phyloP scores from a whole-genome alignment of 1,140 invertebrate species.

The honey bee (Apis mellifera) region Amel_HAv3.1 CM009941.2:10693501-10694000 shows the following conservation, averaged over 20 bases:
- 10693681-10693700: slow-evolving; percentile 13
- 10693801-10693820: not conserved
- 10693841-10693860: not conserved
- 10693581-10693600: no score
- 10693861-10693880: not conserved
- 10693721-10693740: slow-evolving; percentile 36
- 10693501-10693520: slow-evolving; percentile 18
- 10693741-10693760: not conserved
- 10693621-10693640: slow-evolving; percentile 32
- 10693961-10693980: no score
- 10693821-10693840: not conserved
- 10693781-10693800: no score
- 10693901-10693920: no score
- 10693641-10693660: slow-evolving; percentile 29
- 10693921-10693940: no score
- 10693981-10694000: no score
- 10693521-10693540: slow-evolving; percentile 26
- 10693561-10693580: not conserved
- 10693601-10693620: not conserved
- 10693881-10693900: no score
- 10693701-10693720: slow-evolving; percentile 14
- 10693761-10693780: not conserved
- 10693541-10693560: slow-evolving; percentile 16
- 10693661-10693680: slow-evolving; percentile 29
- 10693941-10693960: no score